phyloP scores from a whole-genome alignment of 2,888 invertebrate genomes.

The Drosophila phalerata region DNA sequence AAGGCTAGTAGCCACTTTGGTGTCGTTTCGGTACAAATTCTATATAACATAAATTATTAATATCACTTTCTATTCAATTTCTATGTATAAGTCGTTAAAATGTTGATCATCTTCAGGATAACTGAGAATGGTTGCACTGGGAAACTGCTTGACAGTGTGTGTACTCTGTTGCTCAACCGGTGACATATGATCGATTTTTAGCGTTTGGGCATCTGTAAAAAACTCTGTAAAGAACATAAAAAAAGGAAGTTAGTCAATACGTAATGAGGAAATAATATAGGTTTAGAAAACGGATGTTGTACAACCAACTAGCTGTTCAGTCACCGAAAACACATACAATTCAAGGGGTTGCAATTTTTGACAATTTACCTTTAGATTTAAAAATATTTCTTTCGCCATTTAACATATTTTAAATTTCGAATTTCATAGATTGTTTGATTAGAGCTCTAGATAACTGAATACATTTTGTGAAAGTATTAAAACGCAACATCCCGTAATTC shows the following conservation, averaged over 20 bases:
- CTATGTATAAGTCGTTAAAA: slow-evolving; percentile 23
- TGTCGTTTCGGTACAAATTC: slow-evolving; percentile 10
- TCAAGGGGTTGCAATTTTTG: not conserved
- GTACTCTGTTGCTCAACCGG: not conserved
- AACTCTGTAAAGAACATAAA: slow-evolving; percentile 67
- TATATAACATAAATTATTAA: not conserved
- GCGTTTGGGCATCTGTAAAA: slow-evolving; percentile 82
- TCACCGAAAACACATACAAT: not conserved
- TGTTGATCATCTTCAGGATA: slow-evolving; percentile 17
- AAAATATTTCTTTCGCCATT: not conserved
- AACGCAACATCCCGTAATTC: slow-evolving; percentile 83
- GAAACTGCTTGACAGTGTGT: not conserved
- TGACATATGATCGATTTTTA: slow-evolving; percentile 16
- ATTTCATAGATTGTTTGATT: not conserved
- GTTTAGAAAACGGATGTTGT: not conserved
- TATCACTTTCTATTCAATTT: slow-evolving; percentile 16
- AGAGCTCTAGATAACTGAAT: not conserved
- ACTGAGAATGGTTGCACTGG: not conserved
- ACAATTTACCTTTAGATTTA: slow-evolving; percentile 22
- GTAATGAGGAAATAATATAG: not conserved
- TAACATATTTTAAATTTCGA: not conserved
- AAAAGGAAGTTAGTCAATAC: not conserved
- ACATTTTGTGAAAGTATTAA: slow-evolving; percentile 59
- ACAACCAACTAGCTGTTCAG: not conserved
- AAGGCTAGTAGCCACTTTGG: slow-evolving; percentile 46